Percentiles rank a stretch among this genome's conserved stretches.
Evolutionary conservation across 2,113 vertebrate genomes (phyloP).

Genomic region (Siniperca knerii): DNA sequence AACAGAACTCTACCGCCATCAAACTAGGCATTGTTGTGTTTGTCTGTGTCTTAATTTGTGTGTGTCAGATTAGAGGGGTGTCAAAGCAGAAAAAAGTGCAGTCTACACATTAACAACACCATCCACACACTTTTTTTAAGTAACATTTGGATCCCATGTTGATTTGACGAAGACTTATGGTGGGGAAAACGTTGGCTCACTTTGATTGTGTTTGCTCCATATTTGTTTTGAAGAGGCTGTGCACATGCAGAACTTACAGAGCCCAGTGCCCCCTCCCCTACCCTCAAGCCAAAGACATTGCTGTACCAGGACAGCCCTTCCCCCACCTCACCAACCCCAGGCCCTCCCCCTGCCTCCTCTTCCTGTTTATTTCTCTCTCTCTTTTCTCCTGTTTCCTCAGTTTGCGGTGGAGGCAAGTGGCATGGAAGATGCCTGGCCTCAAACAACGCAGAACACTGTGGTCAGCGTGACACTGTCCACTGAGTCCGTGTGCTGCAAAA

Average conservation of each 20-base stretch:
- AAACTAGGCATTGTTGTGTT: neutral
- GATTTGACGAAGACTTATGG: constrained; percentile 37
- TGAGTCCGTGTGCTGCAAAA: neutral
- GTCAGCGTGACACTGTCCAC: constrained; percentile 64
- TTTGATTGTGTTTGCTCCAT: constrained; percentile 51
- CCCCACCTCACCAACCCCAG: constrained; percentile 43
- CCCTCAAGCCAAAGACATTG: constrained; percentile 61
- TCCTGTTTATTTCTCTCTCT: constrained; percentile 83
- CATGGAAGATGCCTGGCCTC: constrained; percentile 49
- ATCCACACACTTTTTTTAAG: neutral
- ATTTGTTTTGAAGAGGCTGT: constrained; percentile 74
- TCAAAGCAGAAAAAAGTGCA: constrained; percentile 5
- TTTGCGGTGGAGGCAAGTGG: constrained; percentile 53
- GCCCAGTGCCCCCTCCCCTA: neutral
- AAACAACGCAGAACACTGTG: constrained; percentile 47
- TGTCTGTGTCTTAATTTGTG: neutral
- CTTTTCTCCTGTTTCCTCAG: constrained; percentile 64
- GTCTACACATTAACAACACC: constrained; percentile 5
- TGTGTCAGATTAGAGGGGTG: neutral
- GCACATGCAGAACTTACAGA: constrained; percentile 58
- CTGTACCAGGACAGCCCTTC: constrained; percentile 69
- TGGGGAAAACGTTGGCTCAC: constrained; percentile 52
- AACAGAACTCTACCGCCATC: neutral
- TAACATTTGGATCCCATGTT: constrained; percentile 11
- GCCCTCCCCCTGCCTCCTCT: constrained; percentile 69